phyloP scores from a whole-genome alignment of 2,888 invertebrate genomes.

The Trichopoda pennipes region DNA sequence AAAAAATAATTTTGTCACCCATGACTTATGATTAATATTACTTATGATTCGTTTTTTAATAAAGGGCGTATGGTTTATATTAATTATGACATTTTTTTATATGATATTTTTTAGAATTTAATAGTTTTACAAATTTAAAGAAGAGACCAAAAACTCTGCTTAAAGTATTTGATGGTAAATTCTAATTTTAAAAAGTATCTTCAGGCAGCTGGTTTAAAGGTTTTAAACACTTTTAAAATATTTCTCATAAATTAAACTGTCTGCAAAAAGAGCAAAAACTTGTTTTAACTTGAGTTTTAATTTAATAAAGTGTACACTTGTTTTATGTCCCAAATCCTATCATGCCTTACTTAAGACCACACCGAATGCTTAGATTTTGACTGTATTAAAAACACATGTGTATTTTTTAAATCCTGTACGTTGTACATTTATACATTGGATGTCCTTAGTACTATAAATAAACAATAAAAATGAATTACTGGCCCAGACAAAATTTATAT shows the following conservation, averaged over 20 bases:
- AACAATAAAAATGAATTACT: conserved; percentile 9
- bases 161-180: background rate
- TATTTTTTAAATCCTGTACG: background rate
- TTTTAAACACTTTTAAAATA: background rate
- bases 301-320: conserved; percentile 9
- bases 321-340: background rate
- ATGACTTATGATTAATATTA: too few relatives aligned
- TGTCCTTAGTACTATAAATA: background rate
- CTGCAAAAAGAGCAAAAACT: background rate
- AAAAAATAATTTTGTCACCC: too few relatives aligned
- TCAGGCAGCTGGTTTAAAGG: background rate
- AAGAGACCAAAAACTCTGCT: background rate
- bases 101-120: too few relatives aligned
- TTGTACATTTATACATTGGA: background rate
- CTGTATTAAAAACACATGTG: background rate
- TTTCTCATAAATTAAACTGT: conserved; percentile 1
- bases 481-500: conserved; percentile 16
- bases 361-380: background rate
- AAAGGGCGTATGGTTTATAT: conserved; percentile 13
- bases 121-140: background rate
- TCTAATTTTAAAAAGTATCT: background rate
- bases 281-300: conserved; percentile 1
- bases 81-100: background rate
- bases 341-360: background rate
- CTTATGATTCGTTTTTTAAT: background rate